Percentiles rank a stretch among this genome's conserved stretches.
Evolutionary conservation across 2,797 vertebrate species (phyloP).

Genomic region (Sebastes steindachneri): DNA sequence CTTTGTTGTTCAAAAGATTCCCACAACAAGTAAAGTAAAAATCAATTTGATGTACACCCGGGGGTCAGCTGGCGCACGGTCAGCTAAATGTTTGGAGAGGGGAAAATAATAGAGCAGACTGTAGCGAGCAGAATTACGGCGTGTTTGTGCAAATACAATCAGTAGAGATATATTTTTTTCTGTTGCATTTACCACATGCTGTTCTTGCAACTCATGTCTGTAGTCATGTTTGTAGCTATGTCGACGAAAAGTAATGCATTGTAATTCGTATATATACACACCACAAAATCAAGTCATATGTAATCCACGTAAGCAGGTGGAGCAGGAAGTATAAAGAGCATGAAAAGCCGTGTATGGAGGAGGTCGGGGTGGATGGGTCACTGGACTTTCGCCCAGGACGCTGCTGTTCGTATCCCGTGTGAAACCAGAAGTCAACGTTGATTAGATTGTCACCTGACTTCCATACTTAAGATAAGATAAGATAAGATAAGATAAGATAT

Average conservation of each 20-base stretch:
- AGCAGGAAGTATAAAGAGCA: no score
- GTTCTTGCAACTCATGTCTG: neutral
- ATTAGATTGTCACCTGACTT: no score
- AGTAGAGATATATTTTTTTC: neutral
- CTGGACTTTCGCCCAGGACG: no score
- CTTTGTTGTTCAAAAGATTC: constrained; percentile 41
- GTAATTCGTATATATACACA: neutral
- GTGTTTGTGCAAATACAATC: neutral
- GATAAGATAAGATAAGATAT: no score
- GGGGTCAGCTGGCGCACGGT: constrained; percentile 7
- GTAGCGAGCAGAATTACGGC: neutral
- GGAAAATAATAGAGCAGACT: neutral
- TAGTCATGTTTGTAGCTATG: no score
- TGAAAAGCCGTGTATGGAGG: no score
- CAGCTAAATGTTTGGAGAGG: neutral
- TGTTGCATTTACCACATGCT: neutral
- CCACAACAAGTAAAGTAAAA: constrained; percentile 34
- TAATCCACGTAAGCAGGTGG: no score
- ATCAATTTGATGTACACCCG: constrained; percentile 37
- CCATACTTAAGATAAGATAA: no score
- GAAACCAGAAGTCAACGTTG: no score
- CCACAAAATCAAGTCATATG: no score
- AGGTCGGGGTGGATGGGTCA: no score
- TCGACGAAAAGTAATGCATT: neutral
- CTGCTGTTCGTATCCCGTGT: no score